A percentile compares a stretch with the other conserved stretches of the same genome.
Evolutionary conservation across 1,140 invertebrate species (phyloP).

Genomic region (Pseudoatta argentina): DNA sequence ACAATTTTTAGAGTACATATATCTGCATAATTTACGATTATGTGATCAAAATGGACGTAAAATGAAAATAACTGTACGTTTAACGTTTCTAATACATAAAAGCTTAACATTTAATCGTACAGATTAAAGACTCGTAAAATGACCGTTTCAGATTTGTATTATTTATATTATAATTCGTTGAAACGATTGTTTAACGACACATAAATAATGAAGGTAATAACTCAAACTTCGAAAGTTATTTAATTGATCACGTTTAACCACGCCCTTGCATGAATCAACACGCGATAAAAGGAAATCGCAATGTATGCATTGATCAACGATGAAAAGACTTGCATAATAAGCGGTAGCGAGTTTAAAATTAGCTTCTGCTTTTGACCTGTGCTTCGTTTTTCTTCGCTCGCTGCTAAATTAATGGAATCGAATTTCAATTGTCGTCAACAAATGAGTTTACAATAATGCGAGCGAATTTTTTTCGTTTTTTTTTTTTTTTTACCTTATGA

Average conservation of each 20-base stretch:
- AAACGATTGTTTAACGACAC: neutral
- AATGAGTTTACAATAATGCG: neutral
- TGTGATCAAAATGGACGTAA: neutral
- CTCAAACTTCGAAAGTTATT: neutral
- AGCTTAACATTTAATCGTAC: neutral
- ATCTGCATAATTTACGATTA: neutral
- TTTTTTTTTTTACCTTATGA: neutral
- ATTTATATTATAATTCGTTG: neutral
- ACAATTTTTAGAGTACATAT: neutral
- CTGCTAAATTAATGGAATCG: slow-evolving; percentile 26
- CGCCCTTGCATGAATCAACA: neutral
- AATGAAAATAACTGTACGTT: neutral
- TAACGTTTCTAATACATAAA: neutral
- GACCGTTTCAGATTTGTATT: neutral
- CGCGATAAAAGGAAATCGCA: slow-evolving; percentile 16
- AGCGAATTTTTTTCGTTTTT: neutral
- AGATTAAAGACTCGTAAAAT: neutral
- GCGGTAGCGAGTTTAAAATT: slow-evolving; percentile 64
- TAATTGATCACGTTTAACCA: slow-evolving; percentile 41
- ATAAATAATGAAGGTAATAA: neutral
- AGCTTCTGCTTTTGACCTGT: slow-evolving; percentile 64
- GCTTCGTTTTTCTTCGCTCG: slow-evolving; percentile 38
- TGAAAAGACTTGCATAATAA: slow-evolving; percentile 61
- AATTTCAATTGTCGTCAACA: slow-evolving; percentile 49
- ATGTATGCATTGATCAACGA: slow-evolving; percentile 19